Evolutionary conservation across 2,888 invertebrate species (phyloP).

Genomic region (Bellardia bayeri): DNA sequence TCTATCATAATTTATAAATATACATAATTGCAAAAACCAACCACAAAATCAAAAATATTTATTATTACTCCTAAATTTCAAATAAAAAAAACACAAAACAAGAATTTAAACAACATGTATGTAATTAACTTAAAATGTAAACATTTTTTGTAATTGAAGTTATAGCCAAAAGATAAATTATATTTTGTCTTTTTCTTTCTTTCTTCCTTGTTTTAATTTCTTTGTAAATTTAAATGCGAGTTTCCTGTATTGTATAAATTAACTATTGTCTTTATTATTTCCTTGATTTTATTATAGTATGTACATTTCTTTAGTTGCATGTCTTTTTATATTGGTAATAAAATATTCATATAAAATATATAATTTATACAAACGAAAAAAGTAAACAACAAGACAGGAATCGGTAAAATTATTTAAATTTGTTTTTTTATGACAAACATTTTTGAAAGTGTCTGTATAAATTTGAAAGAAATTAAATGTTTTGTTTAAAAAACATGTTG

Average conservation of each 20-base stretch:
- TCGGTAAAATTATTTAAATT: slow-evolving; percentile 13
- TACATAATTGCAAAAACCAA: neutral
- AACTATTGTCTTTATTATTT: slow-evolving; percentile 33
- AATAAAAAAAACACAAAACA: no score
- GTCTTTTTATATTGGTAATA: slow-evolving; percentile 44
- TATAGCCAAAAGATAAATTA: slow-evolving; percentile 43
- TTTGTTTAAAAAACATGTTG: slow-evolving; percentile 5
- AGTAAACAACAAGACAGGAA: neutral
- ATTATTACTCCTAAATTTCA: slow-evolving; percentile 15
- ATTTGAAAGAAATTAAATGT: no score
- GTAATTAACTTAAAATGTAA: neutral
- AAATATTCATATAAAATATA: slow-evolving; percentile 23
- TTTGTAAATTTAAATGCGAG: slow-evolving; percentile 39
- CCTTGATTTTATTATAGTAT: slow-evolving; percentile 24
- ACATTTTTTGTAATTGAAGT: slow-evolving; percentile 43
- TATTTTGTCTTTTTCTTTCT: neutral
- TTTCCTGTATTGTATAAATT: slow-evolving; percentile 28
- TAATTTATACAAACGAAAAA: neutral
- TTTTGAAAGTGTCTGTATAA: no score
- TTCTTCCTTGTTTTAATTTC: neutral
- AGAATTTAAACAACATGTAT: slow-evolving; percentile 10
- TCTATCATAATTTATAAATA: no score
- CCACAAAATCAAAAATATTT: slow-evolving; percentile 4
- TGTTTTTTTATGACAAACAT: no score
- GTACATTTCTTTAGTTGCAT: slow-evolving; percentile 10